Conservation (phyloP, 1,140 invertebrate species). For the Ceratitis capitata region DNA sequence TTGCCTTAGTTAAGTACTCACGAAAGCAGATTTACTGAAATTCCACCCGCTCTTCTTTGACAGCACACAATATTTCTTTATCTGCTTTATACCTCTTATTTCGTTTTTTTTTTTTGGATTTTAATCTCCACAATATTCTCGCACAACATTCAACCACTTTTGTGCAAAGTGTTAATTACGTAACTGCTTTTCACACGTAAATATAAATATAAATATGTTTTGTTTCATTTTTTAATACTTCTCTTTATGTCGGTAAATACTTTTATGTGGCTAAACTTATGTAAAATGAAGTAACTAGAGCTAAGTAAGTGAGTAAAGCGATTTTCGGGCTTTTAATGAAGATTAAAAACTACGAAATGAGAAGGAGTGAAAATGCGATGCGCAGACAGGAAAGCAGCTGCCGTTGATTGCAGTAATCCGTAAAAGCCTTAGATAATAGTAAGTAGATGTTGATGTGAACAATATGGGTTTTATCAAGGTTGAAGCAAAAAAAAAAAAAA, state of each 20-base stretch:
- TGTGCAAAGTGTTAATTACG: slow-evolving; percentile 26
- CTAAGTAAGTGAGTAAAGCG: background rate
- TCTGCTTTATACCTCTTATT: background rate
- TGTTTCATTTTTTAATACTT: too few relatives aligned
- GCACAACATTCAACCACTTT: background rate
- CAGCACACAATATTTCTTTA: slow-evolving; percentile 1
- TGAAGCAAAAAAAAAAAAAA: too few relatives aligned
- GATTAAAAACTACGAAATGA: background rate
- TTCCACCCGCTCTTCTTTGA: background rate
- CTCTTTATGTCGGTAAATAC: background rate
- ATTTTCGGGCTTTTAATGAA: background rate
- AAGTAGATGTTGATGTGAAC: too few relatives aligned
- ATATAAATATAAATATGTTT: background rate
- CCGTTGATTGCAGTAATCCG: background rate
- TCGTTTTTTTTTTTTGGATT: background rate
- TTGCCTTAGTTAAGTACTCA: background rate
- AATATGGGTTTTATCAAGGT: too few relatives aligned
- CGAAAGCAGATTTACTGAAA: slow-evolving; percentile 15
- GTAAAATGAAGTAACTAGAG: slow-evolving; percentile 7
- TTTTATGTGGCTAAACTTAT: background rate
- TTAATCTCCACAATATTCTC: too few relatives aligned
- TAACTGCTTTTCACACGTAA: slow-evolving; percentile 2
- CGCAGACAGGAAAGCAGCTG: background rate
- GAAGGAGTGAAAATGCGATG: background rate
- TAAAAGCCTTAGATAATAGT: too few relatives aligned